A percentile compares a stretch with the other conserved stretches of the same genome.
Evolutionary conservation across 2,113 vertebrate genomes (phyloP).

Genomic region (Camelus dromedarius): DNA sequence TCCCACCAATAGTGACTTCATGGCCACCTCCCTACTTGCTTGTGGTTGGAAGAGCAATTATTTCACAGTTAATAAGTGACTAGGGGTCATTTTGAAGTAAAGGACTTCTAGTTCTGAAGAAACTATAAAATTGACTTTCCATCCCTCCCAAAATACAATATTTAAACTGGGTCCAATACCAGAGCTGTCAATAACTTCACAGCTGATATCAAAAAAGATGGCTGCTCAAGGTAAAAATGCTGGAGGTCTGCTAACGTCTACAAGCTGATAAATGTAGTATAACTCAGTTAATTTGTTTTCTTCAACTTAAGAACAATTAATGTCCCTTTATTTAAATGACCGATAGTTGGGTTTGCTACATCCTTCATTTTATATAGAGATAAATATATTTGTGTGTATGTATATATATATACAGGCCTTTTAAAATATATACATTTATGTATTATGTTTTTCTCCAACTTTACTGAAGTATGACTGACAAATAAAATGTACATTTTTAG

Average conservation of each 20-base stretch:
- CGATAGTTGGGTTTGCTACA: background rate
- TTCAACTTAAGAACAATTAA: background rate
- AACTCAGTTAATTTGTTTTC: background rate
- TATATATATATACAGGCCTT: background rate
- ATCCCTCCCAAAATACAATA: background rate
- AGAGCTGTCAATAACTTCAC: background rate
- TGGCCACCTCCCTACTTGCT: background rate
- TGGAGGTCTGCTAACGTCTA: background rate
- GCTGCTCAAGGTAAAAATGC: background rate
- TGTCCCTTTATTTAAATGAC: background rate
- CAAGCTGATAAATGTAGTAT: background rate
- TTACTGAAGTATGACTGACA: background rate
- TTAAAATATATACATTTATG: background rate
- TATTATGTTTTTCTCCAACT: background rate
- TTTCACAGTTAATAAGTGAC: background rate
- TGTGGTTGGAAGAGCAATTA: background rate
- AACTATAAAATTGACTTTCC: background rate
- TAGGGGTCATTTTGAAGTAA: background rate
- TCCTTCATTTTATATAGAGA: background rate
- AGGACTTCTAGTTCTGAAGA: background rate
- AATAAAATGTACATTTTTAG: background rate
- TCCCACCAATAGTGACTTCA: background rate
- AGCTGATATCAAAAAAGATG: background rate
- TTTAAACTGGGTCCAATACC: background rate
- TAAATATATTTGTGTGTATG: background rate